These are phyloP conservation scores for Craseonycteris thonglongyai DNA, from an alignment of 2,113 vertebrate genomes.

Conservation along the genomic window DNA sequence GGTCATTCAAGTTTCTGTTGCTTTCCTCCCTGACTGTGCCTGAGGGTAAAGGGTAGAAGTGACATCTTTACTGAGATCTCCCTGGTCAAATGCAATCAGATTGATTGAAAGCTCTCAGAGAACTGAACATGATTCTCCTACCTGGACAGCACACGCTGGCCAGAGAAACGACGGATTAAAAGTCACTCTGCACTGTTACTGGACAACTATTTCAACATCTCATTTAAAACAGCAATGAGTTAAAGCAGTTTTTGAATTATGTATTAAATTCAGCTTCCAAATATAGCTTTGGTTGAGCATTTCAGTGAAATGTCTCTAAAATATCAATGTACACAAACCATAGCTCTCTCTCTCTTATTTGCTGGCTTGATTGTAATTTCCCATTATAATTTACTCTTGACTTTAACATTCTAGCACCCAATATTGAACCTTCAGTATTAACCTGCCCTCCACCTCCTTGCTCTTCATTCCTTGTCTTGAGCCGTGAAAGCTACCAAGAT, in stretches of 20 bases:
- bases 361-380: constrained; percentile 36
- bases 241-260: constrained; percentile 58
- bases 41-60: constrained; percentile 29
- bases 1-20: background rate
- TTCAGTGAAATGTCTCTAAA: constrained; percentile 5
- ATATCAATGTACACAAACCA: background rate
- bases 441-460: background rate
- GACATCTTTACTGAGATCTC: constrained; percentile 1
- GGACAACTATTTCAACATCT: constrained; percentile 49
- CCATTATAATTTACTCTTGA: constrained; percentile 5
- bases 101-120: constrained; percentile 52
- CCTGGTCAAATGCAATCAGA: constrained; percentile 63
- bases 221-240: constrained; percentile 44
- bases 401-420: background rate
- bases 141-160: background rate
- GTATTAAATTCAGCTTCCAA: constrained; percentile 48
- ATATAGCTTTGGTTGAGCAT: constrained; percentile 6
- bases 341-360: background rate
- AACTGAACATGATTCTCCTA: background rate
- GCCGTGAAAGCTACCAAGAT: background rate
- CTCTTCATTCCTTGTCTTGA: constrained; percentile 35
- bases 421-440: background rate
- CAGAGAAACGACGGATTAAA: background rate
- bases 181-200: background rate
- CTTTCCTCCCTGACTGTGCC: constrained; percentile 40